Conservation (phyloP, 2,113 vertebrate genomes). For the Nipponia nippon region DNA sequence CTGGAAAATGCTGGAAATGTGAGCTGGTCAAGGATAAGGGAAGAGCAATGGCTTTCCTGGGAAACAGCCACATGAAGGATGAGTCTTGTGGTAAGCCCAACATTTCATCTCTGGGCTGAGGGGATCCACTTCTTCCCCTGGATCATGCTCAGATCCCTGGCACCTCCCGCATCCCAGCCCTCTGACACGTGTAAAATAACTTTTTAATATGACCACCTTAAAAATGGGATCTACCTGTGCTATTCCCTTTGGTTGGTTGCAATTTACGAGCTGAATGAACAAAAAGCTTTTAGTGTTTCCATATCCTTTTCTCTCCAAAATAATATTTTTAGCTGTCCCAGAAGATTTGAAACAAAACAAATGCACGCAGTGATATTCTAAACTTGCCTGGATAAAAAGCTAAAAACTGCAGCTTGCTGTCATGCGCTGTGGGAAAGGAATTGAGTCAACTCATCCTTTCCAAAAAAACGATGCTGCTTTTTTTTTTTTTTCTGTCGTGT, state of each 20-base stretch:
- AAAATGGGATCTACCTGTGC: not conserved
- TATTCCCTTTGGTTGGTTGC: not conserved
- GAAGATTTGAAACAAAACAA: constrained; percentile 24
- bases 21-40: not conserved
- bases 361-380: not conserved
- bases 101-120: not conserved
- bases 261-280: not conserved
- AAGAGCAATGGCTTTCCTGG: not conserved
- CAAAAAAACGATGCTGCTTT: not conserved
- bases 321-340: constrained; percentile 31
- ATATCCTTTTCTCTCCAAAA: not conserved
- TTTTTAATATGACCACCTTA: not conserved
- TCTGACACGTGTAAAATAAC: not conserved
- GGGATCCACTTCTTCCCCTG: not conserved
- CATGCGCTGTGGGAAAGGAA: constrained; percentile 26
- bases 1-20: not conserved
- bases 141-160: not conserved
- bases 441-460: constrained; percentile 45
- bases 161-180: not conserved
- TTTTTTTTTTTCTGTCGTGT: not conserved
- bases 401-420: constrained; percentile 52
- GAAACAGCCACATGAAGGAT: not conserved
- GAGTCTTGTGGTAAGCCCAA: not conserved
- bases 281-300: not conserved
- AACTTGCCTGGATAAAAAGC: constrained; percentile 52